A percentile compares a stretch with the other conserved stretches of the same genome.
Evolutionary conservation across 2,888 invertebrate species (phyloP).

Genomic region (Chymomyza caudatula): DNA sequence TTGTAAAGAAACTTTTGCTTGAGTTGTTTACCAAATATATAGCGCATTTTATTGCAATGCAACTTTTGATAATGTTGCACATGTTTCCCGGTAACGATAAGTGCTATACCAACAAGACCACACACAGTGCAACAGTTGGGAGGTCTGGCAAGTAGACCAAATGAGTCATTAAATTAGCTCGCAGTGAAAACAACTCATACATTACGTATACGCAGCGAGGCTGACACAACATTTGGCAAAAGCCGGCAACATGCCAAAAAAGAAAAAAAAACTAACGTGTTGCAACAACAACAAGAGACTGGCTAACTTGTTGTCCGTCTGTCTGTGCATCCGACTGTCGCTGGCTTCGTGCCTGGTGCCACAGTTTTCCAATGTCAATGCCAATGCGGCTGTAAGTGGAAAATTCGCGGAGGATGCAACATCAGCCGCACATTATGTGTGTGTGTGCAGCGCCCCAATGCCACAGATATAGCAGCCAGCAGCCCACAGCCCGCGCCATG

Average conservation of each 20-base stretch:
- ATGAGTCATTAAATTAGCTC: neutral
- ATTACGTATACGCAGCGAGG: conserved; percentile 61
- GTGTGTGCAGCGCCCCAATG: conserved; percentile 52
- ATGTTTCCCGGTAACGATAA: neutral
- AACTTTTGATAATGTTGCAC: neutral
- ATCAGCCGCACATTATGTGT: conserved; percentile 12
- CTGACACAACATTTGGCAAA: conserved; percentile 22
- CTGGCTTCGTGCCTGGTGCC: conserved; percentile 53
- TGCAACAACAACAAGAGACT: conserved; percentile 10
- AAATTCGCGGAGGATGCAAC: conserved; percentile 41
- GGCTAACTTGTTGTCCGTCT: neutral
- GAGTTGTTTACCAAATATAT: neutral
- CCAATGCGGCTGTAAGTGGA: conserved; percentile 29
- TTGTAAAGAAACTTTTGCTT: neutral
- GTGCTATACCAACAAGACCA: neutral
- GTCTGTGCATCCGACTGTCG: conserved; percentile 13
- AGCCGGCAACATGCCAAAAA: conserved; percentile 56
- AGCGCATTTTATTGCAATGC: neutral
- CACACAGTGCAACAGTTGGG: neutral
- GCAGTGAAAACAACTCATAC: conserved; percentile 33
- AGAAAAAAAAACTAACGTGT: conserved; percentile 21
- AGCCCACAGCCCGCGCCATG: conserved; percentile 26
- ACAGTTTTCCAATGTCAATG: conserved; percentile 70
- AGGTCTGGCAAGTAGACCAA: neutral
- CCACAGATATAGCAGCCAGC: conserved; percentile 48